These are phyloP conservation scores for Cyphomyrmex costatus DNA, from an alignment of 1,140 invertebrate genomes.

Conservation along the genomic window DNA sequence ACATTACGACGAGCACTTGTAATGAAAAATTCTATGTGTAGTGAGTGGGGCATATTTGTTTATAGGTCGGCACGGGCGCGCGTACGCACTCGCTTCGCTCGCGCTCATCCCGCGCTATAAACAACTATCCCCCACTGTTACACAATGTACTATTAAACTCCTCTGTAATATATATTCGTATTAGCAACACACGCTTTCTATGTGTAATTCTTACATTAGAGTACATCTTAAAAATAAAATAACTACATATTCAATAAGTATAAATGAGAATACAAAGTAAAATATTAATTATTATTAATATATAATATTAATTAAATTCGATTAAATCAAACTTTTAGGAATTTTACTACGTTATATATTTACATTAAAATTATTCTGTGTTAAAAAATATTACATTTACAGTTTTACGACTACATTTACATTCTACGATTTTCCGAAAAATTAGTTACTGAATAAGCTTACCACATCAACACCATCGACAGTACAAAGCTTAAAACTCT, in stretches of 20 bases:
- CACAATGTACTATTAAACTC: too few species aligned
- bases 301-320: neutral
- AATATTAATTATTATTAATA: neutral
- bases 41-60: too few species aligned
- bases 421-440: neutral
- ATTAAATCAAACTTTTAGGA: neutral
- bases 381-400: neutral
- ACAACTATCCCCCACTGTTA: too few species aligned
- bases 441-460: constrained; percentile 83
- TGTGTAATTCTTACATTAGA: neutral
- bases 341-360: neutral
- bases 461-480: constrained; percentile 98
- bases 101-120: too few species aligned
- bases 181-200: neutral
- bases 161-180: neutral
- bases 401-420: neutral
- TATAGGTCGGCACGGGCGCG: too few species aligned
- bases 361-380: neutral
- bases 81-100: too few species aligned
- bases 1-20: too few species aligned
- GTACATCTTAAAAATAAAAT: neutral
- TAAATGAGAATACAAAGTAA: neutral
- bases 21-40: too few species aligned
- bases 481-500: constrained; percentile 98
- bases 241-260: neutral